These are phyloP conservation scores for Venusia cambrica DNA, from an alignment of 2,888 invertebrate species.

Conservation along the genomic window DNA sequence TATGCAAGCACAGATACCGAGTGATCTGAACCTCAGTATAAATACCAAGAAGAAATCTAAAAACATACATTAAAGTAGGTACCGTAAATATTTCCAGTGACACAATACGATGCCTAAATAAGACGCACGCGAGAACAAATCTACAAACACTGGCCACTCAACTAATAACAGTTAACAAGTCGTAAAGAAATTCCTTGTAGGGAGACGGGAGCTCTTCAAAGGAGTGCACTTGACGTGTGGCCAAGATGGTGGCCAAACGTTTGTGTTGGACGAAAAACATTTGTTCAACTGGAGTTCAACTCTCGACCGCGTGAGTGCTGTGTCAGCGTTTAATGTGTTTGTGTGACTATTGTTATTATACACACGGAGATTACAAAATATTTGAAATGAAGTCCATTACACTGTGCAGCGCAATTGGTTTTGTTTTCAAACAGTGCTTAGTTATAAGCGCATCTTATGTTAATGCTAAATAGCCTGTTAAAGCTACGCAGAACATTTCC, in stretches of 20 bases:
- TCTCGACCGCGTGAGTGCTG: constrained; percentile 48
- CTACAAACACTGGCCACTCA: constrained; percentile 34
- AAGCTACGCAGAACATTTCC: constrained; percentile 14
- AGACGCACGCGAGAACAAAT: constrained; percentile 21
- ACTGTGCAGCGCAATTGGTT: no score
- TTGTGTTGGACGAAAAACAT: constrained; percentile 45
- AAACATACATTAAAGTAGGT: no score
- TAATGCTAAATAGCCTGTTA: constrained; percentile 20
- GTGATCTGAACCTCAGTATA: no score
- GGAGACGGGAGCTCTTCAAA: constrained; percentile 31
- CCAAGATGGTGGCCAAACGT: constrained; percentile 38
- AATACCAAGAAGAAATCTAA: no score
- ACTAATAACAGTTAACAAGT: constrained; percentile 50
- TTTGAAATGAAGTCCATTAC: no score
- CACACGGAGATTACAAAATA: no score
- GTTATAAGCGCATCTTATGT: constrained; percentile 18
- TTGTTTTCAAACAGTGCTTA: no score
- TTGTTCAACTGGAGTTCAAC: constrained; percentile 48
- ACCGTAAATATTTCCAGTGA: constrained; percentile 1
- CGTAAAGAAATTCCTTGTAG: constrained; percentile 43
- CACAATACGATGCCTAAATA: constrained; percentile 4
- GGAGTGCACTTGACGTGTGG: constrained; percentile 45
- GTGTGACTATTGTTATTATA: no score
- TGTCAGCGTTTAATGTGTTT: constrained; percentile 23
- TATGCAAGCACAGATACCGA: no score